Evolutionary conservation across 2,888 invertebrate species (phyloP).

Genomic region (Anoncus sp.): DNA sequence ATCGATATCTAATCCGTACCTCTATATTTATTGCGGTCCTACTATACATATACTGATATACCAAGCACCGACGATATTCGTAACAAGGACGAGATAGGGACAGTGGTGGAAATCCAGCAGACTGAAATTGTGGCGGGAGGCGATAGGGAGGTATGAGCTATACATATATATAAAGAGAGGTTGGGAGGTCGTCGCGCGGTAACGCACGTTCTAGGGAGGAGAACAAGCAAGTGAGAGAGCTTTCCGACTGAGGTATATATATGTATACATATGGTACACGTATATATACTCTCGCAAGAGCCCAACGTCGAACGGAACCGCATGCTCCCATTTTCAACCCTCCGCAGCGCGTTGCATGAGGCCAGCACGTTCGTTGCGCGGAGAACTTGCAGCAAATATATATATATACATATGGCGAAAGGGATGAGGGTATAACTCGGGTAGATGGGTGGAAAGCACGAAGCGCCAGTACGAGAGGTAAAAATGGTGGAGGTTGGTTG

Average conservation of each 20-base stretch:
- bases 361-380: constrained; percentile 40
- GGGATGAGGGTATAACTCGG: constrained; percentile 50
- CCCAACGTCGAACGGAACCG: constrained; percentile 46
- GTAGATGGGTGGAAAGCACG: constrained; percentile 53
- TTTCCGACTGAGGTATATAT: constrained; percentile 44
- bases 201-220: constrained; percentile 39
- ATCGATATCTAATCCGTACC: background rate
- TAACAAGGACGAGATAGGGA: constrained; percentile 46
- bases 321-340: constrained; percentile 55
- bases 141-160: constrained; percentile 6
- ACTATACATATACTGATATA: constrained; percentile 12
- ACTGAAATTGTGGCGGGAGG: constrained; percentile 30
- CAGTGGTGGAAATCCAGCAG: constrained; percentile 40
- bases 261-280: constrained; percentile 3
- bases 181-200: constrained; percentile 51
- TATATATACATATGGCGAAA: constrained; percentile 4
- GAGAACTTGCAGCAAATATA: background rate
- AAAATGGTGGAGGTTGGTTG: constrained; percentile 32
- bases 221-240: constrained; percentile 47
- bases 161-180: constrained; percentile 12
- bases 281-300: constrained; percentile 32
- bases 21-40: background rate
- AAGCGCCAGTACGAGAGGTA: constrained; percentile 27
- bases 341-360: constrained; percentile 46
- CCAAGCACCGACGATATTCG: constrained; percentile 48